Evolutionary conservation across 2,797 vertebrate genomes (phyloP).

Genomic region (Gymnocypris eckloni): DNA sequence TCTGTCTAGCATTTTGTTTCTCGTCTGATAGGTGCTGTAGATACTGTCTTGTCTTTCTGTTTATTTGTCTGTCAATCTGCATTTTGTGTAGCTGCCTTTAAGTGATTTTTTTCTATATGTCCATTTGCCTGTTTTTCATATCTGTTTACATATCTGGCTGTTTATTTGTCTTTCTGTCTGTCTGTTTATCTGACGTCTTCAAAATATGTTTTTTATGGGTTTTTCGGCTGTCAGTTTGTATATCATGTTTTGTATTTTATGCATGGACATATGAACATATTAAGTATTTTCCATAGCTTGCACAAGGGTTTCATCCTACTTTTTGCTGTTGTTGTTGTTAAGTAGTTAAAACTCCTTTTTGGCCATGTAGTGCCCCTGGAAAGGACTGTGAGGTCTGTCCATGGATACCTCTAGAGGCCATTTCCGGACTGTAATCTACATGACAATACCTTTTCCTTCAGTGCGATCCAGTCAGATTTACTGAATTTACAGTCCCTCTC

Average conservation of each 20-base stretch:
- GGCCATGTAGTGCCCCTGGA: slow-evolving; percentile 7
- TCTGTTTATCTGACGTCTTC: background rate
- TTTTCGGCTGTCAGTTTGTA: background rate
- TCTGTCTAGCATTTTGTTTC: background rate
- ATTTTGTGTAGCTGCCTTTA: background rate
- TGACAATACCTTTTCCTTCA: slow-evolving; percentile 35
- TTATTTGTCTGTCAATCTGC: background rate
- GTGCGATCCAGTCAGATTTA: slow-evolving; percentile 2
- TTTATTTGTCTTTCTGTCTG: too few relatives aligned
- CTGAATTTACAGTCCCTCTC: slow-evolving; percentile 19
- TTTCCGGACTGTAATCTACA: slow-evolving; percentile 44
- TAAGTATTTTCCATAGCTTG: background rate
- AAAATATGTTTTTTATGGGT: background rate
- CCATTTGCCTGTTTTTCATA: background rate
- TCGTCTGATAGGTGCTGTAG: background rate
- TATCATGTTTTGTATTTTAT: background rate
- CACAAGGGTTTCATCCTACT: background rate
- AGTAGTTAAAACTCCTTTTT: slow-evolving; percentile 22
- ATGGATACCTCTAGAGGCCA: slow-evolving; percentile 40
- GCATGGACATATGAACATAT: background rate
- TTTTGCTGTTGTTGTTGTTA: background rate
- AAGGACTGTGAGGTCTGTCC: slow-evolving; percentile 12
- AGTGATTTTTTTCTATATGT: too few relatives aligned
- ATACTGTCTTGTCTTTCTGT: background rate
- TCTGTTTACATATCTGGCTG: background rate